phyloP scores from a whole-genome alignment of 2,797 vertebrate genomes.

The Pelochelys cantorii region DNA sequence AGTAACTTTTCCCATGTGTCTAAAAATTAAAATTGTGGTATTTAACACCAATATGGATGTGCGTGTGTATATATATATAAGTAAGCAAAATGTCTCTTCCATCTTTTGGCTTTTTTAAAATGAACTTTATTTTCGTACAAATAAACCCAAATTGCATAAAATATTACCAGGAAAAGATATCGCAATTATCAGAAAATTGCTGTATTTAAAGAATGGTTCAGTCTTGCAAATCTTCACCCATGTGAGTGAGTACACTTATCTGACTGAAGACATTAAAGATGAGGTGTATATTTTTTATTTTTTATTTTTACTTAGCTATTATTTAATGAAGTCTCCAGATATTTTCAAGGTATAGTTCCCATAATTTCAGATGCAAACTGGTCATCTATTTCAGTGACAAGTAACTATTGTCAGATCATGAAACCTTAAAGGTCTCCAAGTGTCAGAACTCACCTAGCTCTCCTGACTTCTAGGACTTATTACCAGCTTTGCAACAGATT shows the following conservation, averaged over 20 bases:
- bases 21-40: background rate
- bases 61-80: background rate
- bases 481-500: rapidly evolving
- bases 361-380: background rate
- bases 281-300: background rate
- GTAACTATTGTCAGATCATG: background rate
- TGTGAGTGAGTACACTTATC: too few relatives aligned
- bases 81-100: background rate
- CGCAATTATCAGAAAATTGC: background rate
- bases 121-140: background rate
- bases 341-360: background rate
- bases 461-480: background rate
- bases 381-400: background rate
- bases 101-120: background rate
- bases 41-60: background rate
- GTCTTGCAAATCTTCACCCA: background rate
- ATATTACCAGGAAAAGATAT: background rate
- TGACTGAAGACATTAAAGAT: too few relatives aligned
- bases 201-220: background rate
- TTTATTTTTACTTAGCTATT: background rate
- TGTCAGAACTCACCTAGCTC: background rate
- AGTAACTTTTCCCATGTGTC: background rate
- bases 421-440: background rate
- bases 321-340: rapidly evolving
- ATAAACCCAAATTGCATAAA: background rate